A percentile compares a stretch with the other conserved stretches of the same genome.
Conservation (phyloP, 1,140 invertebrate species). For the Drosophila simulans region DNA sequence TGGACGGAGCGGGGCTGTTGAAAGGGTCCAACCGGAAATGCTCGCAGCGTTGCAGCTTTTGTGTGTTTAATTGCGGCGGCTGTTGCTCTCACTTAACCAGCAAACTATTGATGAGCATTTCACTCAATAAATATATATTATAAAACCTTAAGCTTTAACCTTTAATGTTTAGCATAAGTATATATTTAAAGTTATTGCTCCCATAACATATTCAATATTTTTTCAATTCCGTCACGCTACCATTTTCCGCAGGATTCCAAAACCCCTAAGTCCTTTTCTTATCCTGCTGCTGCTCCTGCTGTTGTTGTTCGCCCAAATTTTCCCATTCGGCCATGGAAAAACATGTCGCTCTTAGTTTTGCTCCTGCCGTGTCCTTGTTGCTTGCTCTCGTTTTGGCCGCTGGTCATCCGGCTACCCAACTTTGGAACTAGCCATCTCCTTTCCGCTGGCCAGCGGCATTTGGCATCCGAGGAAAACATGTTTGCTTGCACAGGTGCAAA, state of each 20-base stretch:
- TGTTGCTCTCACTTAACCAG: slow-evolving; percentile 48
- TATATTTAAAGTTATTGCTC: background rate
- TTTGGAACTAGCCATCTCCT: slow-evolving; percentile 1
- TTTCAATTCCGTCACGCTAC: background rate
- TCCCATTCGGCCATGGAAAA: slow-evolving; percentile 72
- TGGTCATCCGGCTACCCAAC: slow-evolving; percentile 18
- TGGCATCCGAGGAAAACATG: slow-evolving; percentile 67
- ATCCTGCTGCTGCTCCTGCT: slow-evolving; percentile 14
- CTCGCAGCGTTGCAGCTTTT: slow-evolving; percentile 67
- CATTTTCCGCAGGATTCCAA: slow-evolving; percentile 16
- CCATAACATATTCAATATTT: background rate
- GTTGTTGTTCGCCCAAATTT: slow-evolving; percentile 53
- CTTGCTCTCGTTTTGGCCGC: slow-evolving; percentile 58
- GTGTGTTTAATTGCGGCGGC: slow-evolving; percentile 65
- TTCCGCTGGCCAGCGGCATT: slow-evolving; percentile 61
- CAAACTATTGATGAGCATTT: slow-evolving; percentile 12
- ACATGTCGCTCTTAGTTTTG: slow-evolving; percentile 79
- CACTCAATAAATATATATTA: background rate
- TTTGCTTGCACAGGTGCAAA: slow-evolving; percentile 65
- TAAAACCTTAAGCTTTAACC: no score
- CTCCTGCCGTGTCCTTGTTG: slow-evolving; percentile 69
- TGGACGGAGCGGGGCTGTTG: background rate
- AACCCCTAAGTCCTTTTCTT: slow-evolving; percentile 16
- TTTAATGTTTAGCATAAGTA: background rate
- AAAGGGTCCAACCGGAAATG: slow-evolving; percentile 61